Conservation (phyloP, 1,140 invertebrate species). For the Choristoneura fumiferana region DNA sequence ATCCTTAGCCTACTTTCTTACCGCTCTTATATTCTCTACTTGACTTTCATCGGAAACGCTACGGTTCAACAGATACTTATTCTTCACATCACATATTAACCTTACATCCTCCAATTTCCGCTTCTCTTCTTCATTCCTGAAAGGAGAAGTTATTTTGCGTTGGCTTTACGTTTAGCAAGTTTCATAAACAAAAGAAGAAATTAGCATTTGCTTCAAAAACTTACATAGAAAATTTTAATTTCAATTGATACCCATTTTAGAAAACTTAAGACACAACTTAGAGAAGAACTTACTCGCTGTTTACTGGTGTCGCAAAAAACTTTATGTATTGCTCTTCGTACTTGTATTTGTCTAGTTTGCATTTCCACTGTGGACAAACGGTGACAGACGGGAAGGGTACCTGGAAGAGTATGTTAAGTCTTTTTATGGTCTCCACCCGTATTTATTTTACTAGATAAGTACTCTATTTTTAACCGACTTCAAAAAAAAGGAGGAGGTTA, state of each 20-base stretch:
- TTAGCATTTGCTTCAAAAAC: not conserved
- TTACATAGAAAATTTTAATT: no score
- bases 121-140: not conserved
- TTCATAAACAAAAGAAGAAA: not conserved
- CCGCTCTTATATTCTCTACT: not conserved
- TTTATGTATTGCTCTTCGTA: conserved; percentile 13
- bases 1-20: no score
- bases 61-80: not conserved
- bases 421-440: not conserved
- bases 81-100: not conserved
- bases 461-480: no score
- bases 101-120: not conserved
- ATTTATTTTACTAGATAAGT: no score
- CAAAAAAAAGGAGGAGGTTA: no score
- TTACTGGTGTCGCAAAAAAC: not conserved
- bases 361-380: conserved; percentile 36
- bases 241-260: no score
- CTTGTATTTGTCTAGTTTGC: conserved; percentile 22
- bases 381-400: conserved; percentile 41
- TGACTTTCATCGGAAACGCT: not conserved
- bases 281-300: not conserved
- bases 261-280: no score
- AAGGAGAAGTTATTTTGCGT: no score
- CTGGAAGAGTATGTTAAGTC: conserved; percentile 21
- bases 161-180: no score